Percentiles rank a stretch among this genome's conserved stretches.
Evolutionary conservation across 2,113 vertebrate genomes (phyloP).

Genomic region (Ariopsis seemanni): DNA sequence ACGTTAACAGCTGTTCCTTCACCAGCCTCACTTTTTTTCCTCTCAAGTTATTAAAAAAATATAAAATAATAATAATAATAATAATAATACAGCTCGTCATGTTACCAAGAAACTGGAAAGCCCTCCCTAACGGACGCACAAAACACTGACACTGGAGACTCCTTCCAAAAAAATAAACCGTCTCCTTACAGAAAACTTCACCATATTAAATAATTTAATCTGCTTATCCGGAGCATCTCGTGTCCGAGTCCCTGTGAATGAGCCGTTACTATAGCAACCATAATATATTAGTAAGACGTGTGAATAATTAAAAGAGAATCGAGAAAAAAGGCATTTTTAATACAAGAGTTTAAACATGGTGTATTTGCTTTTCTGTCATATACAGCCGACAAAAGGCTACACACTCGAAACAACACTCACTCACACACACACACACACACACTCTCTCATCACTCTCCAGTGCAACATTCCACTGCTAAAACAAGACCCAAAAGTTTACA

Average conservation of each 20-base stretch:
- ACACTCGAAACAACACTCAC: too few species aligned
- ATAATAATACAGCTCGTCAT: neutral
- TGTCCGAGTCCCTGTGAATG: too few species aligned
- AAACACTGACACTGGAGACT: neutral
- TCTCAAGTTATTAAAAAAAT: too few species aligned
- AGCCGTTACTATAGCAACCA: too few species aligned
- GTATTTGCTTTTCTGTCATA: neutral
- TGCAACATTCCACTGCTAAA: slow-evolving; percentile 5
- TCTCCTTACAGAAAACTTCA: neutral
- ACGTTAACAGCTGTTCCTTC: too few species aligned
- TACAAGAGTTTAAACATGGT: neutral
- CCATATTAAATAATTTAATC: too few species aligned
- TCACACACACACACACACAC: neutral
- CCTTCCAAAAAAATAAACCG: neutral
- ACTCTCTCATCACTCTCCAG: slow-evolving; percentile 11
- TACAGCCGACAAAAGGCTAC: neutral
- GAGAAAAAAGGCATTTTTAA: neutral
- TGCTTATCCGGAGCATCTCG: too few species aligned
- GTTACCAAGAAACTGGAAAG: neutral
- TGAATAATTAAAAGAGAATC: neutral
- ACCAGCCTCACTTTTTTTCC: too few species aligned
- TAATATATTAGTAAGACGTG: too few species aligned
- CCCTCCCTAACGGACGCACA: too few species aligned
- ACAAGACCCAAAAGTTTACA: neutral
- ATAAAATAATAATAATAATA: too few species aligned